These are phyloP conservation scores for Enteromius argenteus DNA, from an alignment of 2,797 vertebrate species.

Conservation along the genomic window DNA sequence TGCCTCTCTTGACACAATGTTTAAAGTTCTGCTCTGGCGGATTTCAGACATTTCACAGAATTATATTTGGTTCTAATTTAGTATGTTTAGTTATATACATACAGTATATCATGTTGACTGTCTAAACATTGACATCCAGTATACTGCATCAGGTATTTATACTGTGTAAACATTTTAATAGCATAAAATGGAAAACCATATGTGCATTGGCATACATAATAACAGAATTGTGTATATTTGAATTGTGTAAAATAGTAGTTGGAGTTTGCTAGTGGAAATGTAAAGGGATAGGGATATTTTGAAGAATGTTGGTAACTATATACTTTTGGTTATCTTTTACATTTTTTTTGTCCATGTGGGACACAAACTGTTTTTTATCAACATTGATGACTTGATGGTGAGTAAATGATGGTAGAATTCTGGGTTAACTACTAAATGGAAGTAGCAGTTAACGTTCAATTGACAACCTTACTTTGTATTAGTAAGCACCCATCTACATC, in stretches of 20 bases:
- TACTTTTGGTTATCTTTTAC: background rate
- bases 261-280: background rate
- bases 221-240: background rate
- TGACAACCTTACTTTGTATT: background rate
- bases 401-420: background rate
- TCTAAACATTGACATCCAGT: conserved; percentile 13
- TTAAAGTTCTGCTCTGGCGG: background rate
- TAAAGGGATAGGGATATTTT: background rate
- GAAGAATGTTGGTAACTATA: background rate
- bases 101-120: background rate
- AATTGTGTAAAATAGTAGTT: background rate
- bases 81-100: background rate
- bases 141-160: background rate
- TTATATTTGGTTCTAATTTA: background rate
- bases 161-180: background rate
- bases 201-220: background rate
- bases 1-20: background rate
- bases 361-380: background rate
- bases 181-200: background rate
- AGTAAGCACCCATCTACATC: background rate
- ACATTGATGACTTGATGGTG: background rate
- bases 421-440: background rate
- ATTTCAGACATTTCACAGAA: background rate
- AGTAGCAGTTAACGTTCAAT: background rate
- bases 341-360: background rate